These are phyloP conservation scores for Enteromius paludinosus DNA, from an alignment of 2,797 vertebrate genomes.

Conservation along the genomic window DNA sequence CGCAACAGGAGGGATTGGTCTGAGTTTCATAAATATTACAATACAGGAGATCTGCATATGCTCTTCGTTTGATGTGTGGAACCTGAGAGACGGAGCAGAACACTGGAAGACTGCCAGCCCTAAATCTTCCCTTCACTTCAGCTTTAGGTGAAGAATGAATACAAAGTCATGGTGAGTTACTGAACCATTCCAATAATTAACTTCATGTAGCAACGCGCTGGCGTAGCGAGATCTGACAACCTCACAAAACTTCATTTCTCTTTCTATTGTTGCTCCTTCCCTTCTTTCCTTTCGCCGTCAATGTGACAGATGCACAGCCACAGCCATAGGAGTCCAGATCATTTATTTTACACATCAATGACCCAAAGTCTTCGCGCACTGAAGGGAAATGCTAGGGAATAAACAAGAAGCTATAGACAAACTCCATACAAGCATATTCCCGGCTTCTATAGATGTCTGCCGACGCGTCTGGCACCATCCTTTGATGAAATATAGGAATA, in stretches of 20 bases:
- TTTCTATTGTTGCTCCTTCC: slow-evolving; percentile 10
- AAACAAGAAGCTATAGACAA: slow-evolving; percentile 10
- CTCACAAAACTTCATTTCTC: slow-evolving; percentile 18
- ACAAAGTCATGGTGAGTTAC: slow-evolving; percentile 26
- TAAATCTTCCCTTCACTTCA: slow-evolving; percentile 50
- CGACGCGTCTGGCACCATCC: background rate
- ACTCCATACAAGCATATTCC: background rate
- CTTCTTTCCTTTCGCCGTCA: slow-evolving; percentile 15
- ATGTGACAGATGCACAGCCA: slow-evolving; percentile 32
- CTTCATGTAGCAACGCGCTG: slow-evolving; percentile 25
- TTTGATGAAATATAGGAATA: slow-evolving; percentile 5
- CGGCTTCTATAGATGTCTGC: background rate
- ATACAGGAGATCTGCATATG: slow-evolving; percentile 43
- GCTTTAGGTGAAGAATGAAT: slow-evolving; percentile 33
- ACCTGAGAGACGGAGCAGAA: slow-evolving; percentile 20
- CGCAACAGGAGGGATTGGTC: slow-evolving; percentile 29
- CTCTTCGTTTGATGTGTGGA: slow-evolving; percentile 28
- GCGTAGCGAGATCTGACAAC: slow-evolving; percentile 29
- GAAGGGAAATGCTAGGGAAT: slow-evolving; percentile 15
- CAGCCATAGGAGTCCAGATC: slow-evolving; percentile 17
- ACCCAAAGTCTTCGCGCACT: background rate
- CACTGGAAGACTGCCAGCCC: slow-evolving; percentile 40
- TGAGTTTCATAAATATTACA: slow-evolving; percentile 55
- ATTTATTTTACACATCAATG: slow-evolving; percentile 48
- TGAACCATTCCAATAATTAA: slow-evolving; percentile 52